Conservation (phyloP, 1,140 invertebrate genomes). For the Saccostrea cuccullata region DNA sequence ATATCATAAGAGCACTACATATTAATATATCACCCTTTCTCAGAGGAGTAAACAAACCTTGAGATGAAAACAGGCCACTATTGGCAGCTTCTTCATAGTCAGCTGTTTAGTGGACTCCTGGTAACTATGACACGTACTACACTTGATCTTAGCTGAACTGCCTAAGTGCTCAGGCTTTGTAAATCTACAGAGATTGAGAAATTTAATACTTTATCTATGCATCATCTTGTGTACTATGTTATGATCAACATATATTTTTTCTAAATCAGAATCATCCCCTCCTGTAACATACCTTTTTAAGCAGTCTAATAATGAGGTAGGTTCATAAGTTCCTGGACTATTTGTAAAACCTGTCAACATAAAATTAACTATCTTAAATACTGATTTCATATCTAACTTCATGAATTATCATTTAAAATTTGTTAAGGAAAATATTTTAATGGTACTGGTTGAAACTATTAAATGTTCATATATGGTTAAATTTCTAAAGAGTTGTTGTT, state of each 20-base stretch:
- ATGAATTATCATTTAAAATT: background rate
- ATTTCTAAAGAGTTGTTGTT: too few relatives aligned
- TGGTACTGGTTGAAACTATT: too few relatives aligned
- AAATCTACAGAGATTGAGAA: slow-evolving; percentile 85
- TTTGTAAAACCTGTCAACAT: slow-evolving; percentile 72
- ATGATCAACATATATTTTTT: too few relatives aligned
- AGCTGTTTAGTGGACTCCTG: slow-evolving; percentile 97
- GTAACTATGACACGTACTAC: slow-evolving; percentile 93
- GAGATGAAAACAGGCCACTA: slow-evolving; percentile 97
- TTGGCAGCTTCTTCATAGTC: slow-evolving; percentile 95
- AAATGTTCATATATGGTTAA: too few relatives aligned
- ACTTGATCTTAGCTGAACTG: slow-evolving; percentile 93
- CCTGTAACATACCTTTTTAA: slow-evolving; percentile 82
- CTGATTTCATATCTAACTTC: background rate
- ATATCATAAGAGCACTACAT: background rate
- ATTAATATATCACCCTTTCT: background rate
- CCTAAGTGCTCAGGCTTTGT: slow-evolving; percentile 95
- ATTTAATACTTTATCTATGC: too few relatives aligned
- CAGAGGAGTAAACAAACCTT: slow-evolving; percentile 81
- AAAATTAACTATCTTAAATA: background rate
- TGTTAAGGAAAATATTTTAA: too few relatives aligned
- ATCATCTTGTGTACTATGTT: too few relatives aligned
- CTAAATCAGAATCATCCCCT: background rate
- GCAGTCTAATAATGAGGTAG: slow-evolving; percentile 92
- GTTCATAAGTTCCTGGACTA: slow-evolving; percentile 79